Base-by-base conservation (phyloP, 2,113 vertebrate species). In the Plotosus lineatus region DNA sequence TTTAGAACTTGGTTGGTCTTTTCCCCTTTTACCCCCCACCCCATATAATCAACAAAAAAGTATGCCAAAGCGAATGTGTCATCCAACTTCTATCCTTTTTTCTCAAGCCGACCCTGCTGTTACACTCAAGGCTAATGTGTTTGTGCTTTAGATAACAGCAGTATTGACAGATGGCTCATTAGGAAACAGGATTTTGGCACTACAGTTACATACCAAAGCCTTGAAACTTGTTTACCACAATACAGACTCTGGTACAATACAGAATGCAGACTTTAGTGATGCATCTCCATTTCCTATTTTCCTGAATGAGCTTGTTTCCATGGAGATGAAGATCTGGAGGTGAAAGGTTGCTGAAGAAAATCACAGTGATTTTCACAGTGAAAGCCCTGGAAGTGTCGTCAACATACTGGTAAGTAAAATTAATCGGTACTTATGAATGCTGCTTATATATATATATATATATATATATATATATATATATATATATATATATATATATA, bases 121-220 rank as follows among this genome's bases (percentile, higher is more conserved):
- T 73, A 58, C 42, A 77, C 56, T 82, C 77, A 80, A 71, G 42
- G 28, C 46, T 61, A 69, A 82, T 80, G 40, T 56, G 76, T 80
- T 84, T 68, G 55, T 75, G 63, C 75, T 65, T 83, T 73, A n/a
- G 85, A 83, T 86, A 88, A 87, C 83, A 75, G 88, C 38, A 79
- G 31, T 73, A 61, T 61, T 89, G 88, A 89, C 90, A 90, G 90
- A 89, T 90, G 89, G 88, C 88, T 92, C 90, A 90, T 91, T 91
- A 91, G 85, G 83, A 84, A 90, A 84, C 85, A 88, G 83, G 77
- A 84, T 82, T 84, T 77, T 80, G 68, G 23, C 38, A 26, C 51
- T 75, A 66, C 21, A 14, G 36, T 65, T 58, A 48, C 38, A 40
- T 14, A 40, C 36, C 11, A 48, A 82, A 68, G 50, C 77, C 74